A percentile compares a stretch with the other conserved stretches of the same genome.
These are phyloP conservation scores for Otis tarda DNA, from an alignment of 2,113 vertebrate genomes.

Conservation along the genomic window DNA sequence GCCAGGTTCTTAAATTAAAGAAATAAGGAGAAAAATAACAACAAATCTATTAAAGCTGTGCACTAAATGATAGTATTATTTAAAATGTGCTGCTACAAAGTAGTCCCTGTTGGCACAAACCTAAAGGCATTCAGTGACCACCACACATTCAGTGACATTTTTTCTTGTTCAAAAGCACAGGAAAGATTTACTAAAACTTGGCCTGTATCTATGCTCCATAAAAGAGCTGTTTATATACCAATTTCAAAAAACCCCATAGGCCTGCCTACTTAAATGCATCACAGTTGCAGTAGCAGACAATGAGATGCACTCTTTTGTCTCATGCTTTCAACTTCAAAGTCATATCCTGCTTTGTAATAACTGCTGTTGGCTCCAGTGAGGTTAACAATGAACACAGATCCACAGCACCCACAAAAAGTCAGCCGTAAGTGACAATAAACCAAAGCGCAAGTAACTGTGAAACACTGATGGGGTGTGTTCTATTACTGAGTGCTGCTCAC, in stretches of 20 bases:
- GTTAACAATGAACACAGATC: neutral
- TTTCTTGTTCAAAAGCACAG: neutral
- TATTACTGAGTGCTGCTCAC: neutral
- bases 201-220: neutral
- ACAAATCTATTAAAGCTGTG: neutral
- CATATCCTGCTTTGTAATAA: neutral
- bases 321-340: neutral
- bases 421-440: neutral
- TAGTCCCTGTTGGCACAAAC: neutral
- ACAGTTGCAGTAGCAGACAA: neutral
- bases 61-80: neutral
- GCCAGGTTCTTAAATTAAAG: neutral
- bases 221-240: neutral
- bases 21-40: neutral
- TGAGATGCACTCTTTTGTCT: neutral
- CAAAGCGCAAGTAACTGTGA: neutral
- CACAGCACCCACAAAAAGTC: neutral
- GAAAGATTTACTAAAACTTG: neutral
- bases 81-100: neutral
- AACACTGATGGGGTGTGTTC: neutral
- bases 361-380: neutral
- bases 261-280: neutral
- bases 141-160: neutral
- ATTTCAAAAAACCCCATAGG: neutral
- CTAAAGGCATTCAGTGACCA: neutral